Conservation (phyloP, 92 coral and sea anemone species). For the Bergia puertoricense region DNA sequence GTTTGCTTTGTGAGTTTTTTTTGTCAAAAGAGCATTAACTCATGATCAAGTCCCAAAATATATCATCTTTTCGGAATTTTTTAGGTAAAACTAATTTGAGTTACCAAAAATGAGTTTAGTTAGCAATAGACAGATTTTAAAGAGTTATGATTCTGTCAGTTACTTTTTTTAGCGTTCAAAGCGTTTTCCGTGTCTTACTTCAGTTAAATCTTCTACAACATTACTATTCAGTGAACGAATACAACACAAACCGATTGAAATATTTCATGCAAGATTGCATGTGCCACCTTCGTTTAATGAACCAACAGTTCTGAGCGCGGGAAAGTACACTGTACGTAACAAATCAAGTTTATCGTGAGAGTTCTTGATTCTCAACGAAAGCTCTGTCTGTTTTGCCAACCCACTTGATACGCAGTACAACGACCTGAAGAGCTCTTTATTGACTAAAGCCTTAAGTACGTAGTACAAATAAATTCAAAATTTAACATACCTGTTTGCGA, state of each 20-base stretch:
- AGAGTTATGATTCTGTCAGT: neutral
- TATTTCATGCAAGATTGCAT: no score
- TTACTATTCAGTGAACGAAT: no score
- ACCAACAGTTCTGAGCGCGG: no score
- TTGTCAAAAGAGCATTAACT: neutral
- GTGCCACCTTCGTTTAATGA: no score
- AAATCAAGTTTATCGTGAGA: neutral
- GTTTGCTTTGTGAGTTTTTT: no score
- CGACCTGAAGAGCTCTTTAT: neutral
- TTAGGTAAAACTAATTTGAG: no score
- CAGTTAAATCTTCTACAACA: no score
- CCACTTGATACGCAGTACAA: neutral
- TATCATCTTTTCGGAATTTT: no score
- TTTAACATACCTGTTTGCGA: conserved; percentile 68
- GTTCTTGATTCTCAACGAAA: neutral
- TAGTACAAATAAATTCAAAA: neutral
- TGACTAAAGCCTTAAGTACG: neutral
- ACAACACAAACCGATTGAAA: no score
- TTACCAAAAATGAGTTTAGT: neutral
- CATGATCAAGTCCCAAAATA: no score
- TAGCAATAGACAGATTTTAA: no score
- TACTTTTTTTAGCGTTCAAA: neutral
- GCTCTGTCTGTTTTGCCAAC: neutral
- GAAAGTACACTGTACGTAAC: neutral
- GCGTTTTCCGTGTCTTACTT: no score